Base-by-base conservation (phyloP, 2,113 vertebrate genomes). In the Bettongia penicillata region DNA sequence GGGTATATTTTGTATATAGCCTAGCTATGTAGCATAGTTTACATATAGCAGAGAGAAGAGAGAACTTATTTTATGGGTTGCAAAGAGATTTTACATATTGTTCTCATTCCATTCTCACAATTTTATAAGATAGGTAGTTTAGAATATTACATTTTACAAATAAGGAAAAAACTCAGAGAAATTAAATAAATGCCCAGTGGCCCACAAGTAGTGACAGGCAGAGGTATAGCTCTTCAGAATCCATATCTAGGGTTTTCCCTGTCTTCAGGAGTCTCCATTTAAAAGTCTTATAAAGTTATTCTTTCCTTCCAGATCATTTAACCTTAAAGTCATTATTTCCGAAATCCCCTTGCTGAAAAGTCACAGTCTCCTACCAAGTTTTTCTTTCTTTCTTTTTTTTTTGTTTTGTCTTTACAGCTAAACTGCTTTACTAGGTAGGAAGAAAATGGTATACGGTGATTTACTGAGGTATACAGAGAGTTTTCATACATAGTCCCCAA, bases 251-350 rank as follows among this genome's bases (percentile, higher is more conserved):
- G 6, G 14, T 11, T 77, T n/a, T 77, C 47, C 37, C 14, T 0
- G 48, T 43, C 48, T 7, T 51, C 90, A 68, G 61, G n/a, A 91
- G 48, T 61, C 49, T 91, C 91, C 4, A 50, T 90, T 89, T 57
- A 31, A 43, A 89, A 55, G 37, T 49, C 50, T 48, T 89, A 61
- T 23, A 12, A n/a, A 37, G 52, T 48, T 94, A 31, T 12, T 91
- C 91, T n/a, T 92, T n/a, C 50, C 47, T 91, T 19, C 24, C 14
- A 19, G 61, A 48, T 28, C 68, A 52, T 53, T 91, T 53, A 43
- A 48, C 93, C 96, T 93, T 89, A 90, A 93, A 97, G 91, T 43
- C 68, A 48, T 51, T 16, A 26, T 92, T 77, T 47, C n/a, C 47
- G n/a, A 77, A 77, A 0, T 10, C 91, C 68, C 68, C 47, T 52